phyloP scores from a whole-genome alignment of 2,113 vertebrate genomes.

The Microcebus tavaratra region DNA sequence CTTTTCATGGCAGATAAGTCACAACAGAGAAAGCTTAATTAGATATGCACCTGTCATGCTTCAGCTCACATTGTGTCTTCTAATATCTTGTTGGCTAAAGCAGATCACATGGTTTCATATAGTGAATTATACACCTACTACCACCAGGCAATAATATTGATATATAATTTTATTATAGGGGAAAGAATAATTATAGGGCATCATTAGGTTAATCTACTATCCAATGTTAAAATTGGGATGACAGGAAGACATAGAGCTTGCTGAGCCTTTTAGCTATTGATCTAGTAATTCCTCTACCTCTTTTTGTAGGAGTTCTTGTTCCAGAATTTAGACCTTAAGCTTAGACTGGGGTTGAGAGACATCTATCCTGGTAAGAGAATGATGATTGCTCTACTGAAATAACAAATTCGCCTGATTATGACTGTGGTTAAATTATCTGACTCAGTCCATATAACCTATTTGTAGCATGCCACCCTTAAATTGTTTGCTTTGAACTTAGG shows the following conservation, averaged over 20 bases:
- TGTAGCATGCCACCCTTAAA: neutral
- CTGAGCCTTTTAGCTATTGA: neutral
- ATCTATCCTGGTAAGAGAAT: neutral
- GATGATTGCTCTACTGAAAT: neutral
- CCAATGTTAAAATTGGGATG: neutral
- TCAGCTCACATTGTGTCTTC: neutral
- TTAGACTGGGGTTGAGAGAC: neutral
- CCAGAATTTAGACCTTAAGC: neutral
- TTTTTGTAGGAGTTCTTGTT: neutral
- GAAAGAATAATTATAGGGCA: neutral
- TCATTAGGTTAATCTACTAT: neutral
- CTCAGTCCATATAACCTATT: neutral
- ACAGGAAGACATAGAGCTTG: neutral
- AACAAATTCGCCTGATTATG: neutral
- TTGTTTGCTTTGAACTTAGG: neutral
- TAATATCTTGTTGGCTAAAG: neutral
- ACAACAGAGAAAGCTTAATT: neutral
- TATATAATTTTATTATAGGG: neutral
- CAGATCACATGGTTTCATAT: neutral
- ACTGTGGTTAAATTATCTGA: neutral
- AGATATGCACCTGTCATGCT: neutral
- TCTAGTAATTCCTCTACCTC: neutral
- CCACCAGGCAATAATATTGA: neutral
- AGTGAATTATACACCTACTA: neutral
- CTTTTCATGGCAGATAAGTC: neutral